A percentile compares a stretch with the other conserved stretches of the same genome.
Evolutionary conservation across 2,113 vertebrate genomes (phyloP).

Genomic region (Pao palembangensis): DNA sequence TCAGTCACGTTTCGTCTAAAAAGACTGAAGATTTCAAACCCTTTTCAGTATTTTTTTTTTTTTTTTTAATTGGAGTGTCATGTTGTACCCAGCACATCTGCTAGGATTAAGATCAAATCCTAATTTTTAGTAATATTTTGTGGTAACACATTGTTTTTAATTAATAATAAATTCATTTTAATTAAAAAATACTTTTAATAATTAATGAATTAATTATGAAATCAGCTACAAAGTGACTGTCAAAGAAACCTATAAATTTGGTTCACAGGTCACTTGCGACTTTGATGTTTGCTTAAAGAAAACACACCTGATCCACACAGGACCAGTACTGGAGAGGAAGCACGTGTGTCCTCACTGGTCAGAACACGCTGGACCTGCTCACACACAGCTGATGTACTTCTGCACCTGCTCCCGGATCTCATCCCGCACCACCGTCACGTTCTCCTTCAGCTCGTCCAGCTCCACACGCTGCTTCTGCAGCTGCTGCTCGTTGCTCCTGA

Average conservation of each 20-base stretch:
- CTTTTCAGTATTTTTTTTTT: no score
- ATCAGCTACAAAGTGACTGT: slow-evolving; percentile 14
- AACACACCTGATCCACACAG: slow-evolving; percentile 6
- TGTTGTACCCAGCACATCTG: no score
- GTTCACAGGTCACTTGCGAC: slow-evolving; percentile 25
- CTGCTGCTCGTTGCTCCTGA: slow-evolving; percentile 72
- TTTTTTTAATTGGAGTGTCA: no score
- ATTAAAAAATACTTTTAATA: no score
- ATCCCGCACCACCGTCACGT: slow-evolving; percentile 65
- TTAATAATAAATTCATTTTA: no score
- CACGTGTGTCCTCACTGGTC: background rate
- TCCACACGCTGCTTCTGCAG: slow-evolving; percentile 72
- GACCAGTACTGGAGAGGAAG: slow-evolving; percentile 38
- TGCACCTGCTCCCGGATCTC: slow-evolving; percentile 65
- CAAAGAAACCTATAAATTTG: slow-evolving; percentile 26
- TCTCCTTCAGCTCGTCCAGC: slow-evolving; percentile 71
- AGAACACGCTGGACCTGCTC: slow-evolving; percentile 10
- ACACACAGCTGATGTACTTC: slow-evolving; percentile 72
- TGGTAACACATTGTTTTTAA: no score
- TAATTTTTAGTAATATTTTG: no score
- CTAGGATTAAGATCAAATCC: no score
- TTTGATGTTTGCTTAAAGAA: slow-evolving; percentile 44
- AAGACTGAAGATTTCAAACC: no score
- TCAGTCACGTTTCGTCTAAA: no score
- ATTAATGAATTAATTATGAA: slow-evolving; percentile 1